phyloP scores from a whole-genome alignment of 2,113 vertebrate genomes.

The Eptatretus burgeri region DNA sequence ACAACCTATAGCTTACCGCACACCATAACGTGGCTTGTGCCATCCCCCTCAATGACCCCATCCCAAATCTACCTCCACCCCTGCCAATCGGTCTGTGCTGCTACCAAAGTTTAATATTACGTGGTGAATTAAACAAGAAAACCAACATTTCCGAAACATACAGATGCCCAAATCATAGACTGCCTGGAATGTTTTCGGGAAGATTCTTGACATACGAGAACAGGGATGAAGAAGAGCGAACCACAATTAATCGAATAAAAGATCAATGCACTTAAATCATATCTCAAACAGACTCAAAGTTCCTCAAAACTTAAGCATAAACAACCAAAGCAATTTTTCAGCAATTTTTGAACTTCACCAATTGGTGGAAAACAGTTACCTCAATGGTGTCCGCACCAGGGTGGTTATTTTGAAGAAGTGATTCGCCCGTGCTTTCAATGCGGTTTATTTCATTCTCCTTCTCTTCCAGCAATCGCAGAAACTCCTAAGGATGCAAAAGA shows the following conservation, averaged over 20 bases:
- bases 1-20: no score
- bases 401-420: conserved; percentile 2
- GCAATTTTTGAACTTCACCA: not conserved
- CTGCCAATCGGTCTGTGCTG: no score
- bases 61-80: no score
- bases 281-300: not conserved
- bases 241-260: not conserved
- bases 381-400: conserved; percentile 5
- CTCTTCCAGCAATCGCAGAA: not conserved
- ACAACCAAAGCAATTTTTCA: not conserved
- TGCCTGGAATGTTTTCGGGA: not conserved
- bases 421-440: not conserved
- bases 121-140: no score
- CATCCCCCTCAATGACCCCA: no score
- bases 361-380: not conserved
- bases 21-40: no score
- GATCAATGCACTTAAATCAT: not conserved
- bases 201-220: not conserved
- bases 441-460: conserved; percentile 6
- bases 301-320: no score
- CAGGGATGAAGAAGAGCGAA: not conserved
- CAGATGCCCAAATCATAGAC: no score
- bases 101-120: no score
- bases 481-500: not conserved
- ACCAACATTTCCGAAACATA: no score